Percentiles rank a stretch among this genome's conserved stretches.
phyloP scores from a whole-genome alignment of 2,888 invertebrate species.

The Drosophila greeni region DNA sequence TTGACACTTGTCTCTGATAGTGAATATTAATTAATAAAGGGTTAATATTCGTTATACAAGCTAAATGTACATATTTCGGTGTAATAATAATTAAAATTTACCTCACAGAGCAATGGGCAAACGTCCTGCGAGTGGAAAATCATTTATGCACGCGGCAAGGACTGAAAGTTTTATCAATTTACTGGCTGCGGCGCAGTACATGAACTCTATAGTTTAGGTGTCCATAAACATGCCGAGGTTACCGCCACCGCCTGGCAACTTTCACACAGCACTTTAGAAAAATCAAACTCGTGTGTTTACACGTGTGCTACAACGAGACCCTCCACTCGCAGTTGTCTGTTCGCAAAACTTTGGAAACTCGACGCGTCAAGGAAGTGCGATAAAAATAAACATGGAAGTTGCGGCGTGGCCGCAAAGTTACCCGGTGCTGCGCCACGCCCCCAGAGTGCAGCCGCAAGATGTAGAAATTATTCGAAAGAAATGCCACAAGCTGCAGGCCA shows the following conservation, averaged over 20 bases:
- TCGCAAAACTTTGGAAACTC: constrained; percentile 37
- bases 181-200: constrained; percentile 19
- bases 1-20: not conserved
- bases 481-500: constrained; percentile 19
- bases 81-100: not conserved
- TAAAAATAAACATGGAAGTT: constrained; percentile 50
- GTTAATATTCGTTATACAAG: not conserved
- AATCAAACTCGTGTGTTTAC: constrained; percentile 41
- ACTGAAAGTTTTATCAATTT: constrained; percentile 39
- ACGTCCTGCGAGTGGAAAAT: constrained; percentile 4
- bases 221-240: constrained; percentile 39
- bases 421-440: constrained; percentile 4
- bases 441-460: constrained; percentile 21
- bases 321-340: constrained; percentile 20
- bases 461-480: constrained; percentile 8
- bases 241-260: constrained; percentile 39
- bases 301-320: constrained; percentile 15
- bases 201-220: constrained; percentile 29
- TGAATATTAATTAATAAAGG: not conserved
- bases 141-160: constrained; percentile 17
- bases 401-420: constrained; percentile 9
- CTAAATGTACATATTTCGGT: not conserved
- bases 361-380: constrained; percentile 46
- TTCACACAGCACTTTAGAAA: constrained; percentile 40
- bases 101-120: not conserved